Evolutionary conservation across 1,140 invertebrate species (phyloP), one percentile per base, ranked within the genome.

Genomic region (Drosophila littoralis): DNA sequence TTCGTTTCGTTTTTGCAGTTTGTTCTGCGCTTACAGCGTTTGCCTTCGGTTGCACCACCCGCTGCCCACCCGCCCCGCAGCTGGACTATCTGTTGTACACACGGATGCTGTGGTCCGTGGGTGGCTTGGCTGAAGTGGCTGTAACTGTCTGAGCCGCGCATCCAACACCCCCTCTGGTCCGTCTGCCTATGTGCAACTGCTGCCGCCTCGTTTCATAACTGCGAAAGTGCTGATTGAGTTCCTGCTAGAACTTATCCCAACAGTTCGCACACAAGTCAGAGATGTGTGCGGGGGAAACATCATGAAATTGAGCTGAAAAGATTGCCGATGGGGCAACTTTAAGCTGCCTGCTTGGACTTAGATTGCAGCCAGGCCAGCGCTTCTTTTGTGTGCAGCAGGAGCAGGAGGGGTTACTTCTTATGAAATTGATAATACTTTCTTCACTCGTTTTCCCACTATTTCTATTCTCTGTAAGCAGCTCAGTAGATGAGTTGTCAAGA

Each of bases 11-110:
- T 43, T 69, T 60, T 69, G 64, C 70, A 59, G 55, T 59, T 61
- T 74, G 66, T 63, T 55, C 57, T 61, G 36, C 13, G 63, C 61
- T 43, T 57, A 77, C 68, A 84, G 48, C 81, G 81, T 73, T 80
- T 80, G 81, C 73, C 51, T 64, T 64, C 50, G 58, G 33, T 15
- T 43, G 2, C 48, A 9, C 33, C 51, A 45, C 55, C 13, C 66
- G 8, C 13, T 2, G 9, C 22, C 2, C 45, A 32, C 7, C 32
- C 15, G 12, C 36, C 10, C 13, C 15, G 8, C 12, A 15, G 1
- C 36, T 43, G 9, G 3, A 4, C 22, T 28, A 28, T 28, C 22
- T 28, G 22, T 0, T 28, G 22, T 28, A 28, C 22, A 5, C 22
- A 28, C 22, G 22, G 22, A 28, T 28, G 22, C 22, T 28, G 22